Evolutionary conservation across 2,113 vertebrate genomes (phyloP), one percentile per base, ranked within the genome.

Genomic region (Lepus americanus): DNA sequence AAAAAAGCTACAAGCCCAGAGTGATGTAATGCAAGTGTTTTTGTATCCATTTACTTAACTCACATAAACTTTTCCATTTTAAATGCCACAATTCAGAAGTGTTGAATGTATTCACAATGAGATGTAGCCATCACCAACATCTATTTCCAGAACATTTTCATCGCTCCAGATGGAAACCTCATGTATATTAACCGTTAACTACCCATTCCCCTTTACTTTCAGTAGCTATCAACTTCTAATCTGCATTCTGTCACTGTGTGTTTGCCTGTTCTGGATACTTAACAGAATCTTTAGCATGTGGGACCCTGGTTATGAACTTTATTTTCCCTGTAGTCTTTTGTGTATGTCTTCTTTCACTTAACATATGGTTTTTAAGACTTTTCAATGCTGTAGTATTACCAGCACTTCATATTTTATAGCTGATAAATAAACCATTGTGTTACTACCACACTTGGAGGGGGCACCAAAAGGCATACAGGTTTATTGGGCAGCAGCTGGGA

Each of bases 101-200:
- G n/a, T 22, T 49, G 64, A 67, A 44, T 22, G 8, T 39, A 11
- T 39, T 83, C 64, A 89, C 27, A 49, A 12, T 29, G 1, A 36
- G 66, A 36, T 49, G 5, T 27, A 89, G 17, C 25, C 20, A 19
- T 93, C 4, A 74, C 19, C 31, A 63, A 80, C 87, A 74, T 19
- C 33, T 69, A 89, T 49, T 84, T 83, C 17, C 36, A 74, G 70
- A 83, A 44, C 6, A 33, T 94, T 83, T 44, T 44, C 44, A 44
- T 8, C 7, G 44, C 44, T 44, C 44, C 44, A 44, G 44, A 44
- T 55, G 64, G 17, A 61, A 61, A 73, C 11, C 29, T 55, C 25
- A 90, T 5, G 49, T 14, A 0, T 11, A 59, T 49, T 59, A 66
- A 82, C 11, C 1, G 29, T 20, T 59, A 5, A 87, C 10, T 87